Base-by-base conservation (phyloP, 2,888 invertebrate species). In the Petrolisthes cinctipes region DNA sequence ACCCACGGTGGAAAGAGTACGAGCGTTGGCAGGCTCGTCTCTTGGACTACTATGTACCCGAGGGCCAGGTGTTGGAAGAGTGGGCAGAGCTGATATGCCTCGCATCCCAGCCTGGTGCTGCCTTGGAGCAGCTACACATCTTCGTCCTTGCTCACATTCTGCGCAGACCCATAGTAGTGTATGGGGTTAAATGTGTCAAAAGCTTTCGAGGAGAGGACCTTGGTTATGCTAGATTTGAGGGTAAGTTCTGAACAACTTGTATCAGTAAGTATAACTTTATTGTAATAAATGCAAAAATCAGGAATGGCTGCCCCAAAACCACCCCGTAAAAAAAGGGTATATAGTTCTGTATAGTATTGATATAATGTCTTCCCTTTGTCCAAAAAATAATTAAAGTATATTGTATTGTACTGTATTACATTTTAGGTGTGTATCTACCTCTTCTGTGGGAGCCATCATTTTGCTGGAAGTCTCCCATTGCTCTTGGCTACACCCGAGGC, bases 201-300 rank as follows among this genome's bases (percentile, higher is more conserved):
- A 98, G 98, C 92, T 98, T 97, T 94, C 95, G 98, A 85, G 99
- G 99, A 37, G 99, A 99, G 94, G 96, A 97, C 92, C 95, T 99
- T 91, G 98, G 98, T 85, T 97, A 96, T 94, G 98, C 98, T 82
- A 94, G 97, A 92, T 99, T 98, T 94, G 98, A 98, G 94, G 98
- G 97, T 96, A 92, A 91, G 66, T 78, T 37, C 2, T 37, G 37
- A 37, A 37, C 37, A 37, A 2, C 37, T 37, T 37, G 37, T 37
- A 37, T 37, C 2, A 37, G 2, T 37, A 37, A 37, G 37, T 37
- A 37, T 37, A 37, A 37, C 37, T 37, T 37, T 37, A 37, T 37
- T 37, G 37, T 37, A 37, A 37, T 1, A 37, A 37, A 37, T 37
- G 37, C 37, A 37, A 37, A 37, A 37, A 37, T 37, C 37, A 37